These are phyloP conservation scores for Oreocharis arfaki DNA, from an alignment of 2,113 vertebrate genomes.

Conservation along the genomic window DNA sequence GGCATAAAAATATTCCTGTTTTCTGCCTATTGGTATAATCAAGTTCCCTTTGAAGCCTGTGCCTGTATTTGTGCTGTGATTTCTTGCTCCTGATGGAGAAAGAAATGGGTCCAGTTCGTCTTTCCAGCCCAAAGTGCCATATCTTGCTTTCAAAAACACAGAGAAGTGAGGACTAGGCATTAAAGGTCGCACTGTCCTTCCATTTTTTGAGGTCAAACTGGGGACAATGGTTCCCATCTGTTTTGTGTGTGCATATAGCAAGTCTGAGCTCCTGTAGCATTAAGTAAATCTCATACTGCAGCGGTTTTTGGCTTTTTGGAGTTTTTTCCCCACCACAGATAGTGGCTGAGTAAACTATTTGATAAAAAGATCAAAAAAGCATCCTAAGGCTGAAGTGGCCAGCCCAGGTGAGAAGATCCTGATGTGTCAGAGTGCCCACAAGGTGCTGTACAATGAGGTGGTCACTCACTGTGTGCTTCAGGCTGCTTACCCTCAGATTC, in stretches of 20 bases:
- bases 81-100: not conserved
- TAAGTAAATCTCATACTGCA: not conserved
- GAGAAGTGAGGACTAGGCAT: not conserved
- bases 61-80: not conserved
- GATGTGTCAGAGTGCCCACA: not conserved
- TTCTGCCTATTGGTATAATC: not conserved
- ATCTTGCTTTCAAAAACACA: not conserved
- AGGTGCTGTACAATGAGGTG: rapidly evolving
- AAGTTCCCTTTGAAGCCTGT: not conserved
- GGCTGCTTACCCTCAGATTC: not conserved
- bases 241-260: not conserved
- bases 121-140: not conserved
- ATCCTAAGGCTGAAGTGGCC: not conserved
- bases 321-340: no score
- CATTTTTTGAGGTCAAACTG: not conserved
- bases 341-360: not conserved
- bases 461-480: rapidly evolving
- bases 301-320: not conserved
- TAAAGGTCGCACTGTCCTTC: not conserved
- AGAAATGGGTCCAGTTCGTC: not conserved
- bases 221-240: not conserved
- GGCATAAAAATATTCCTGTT: not conserved
- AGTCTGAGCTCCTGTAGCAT: not conserved
- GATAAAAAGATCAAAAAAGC: not conserved
- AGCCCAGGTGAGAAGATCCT: not conserved